Conservation (phyloP, 2,113 vertebrate genomes). For the Ascaphus truei region DNA sequence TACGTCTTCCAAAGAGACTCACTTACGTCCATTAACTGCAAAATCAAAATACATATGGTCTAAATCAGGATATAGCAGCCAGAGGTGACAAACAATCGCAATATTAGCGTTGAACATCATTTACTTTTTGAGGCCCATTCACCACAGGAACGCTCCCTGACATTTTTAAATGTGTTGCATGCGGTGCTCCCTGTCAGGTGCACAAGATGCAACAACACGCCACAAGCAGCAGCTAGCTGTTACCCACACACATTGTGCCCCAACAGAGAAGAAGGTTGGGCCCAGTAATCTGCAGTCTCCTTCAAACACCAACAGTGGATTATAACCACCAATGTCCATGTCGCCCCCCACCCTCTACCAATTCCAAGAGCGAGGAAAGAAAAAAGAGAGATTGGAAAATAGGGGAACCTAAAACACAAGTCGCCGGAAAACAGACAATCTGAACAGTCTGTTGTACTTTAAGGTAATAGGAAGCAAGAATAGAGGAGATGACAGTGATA, state of each 20-base stretch:
- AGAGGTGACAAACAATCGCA: neutral
- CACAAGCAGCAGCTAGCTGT: neutral
- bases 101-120: neutral
- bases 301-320: conserved; percentile 9
- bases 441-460: too few species aligned
- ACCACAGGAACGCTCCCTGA: neutral
- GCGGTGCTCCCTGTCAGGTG: neutral
- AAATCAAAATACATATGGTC: conserved; percentile 37
- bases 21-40: conserved; percentile 89
- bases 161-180: neutral
- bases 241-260: neutral
- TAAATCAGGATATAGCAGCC: neutral
- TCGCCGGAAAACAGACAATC: too few species aligned
- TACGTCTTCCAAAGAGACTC: conserved; percentile 85
- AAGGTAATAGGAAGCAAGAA: too few species aligned
- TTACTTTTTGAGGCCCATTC: neutral
- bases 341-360: conserved; percentile 5
- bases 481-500: too few species aligned
- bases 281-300: conserved; percentile 4
- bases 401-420: too few species aligned
- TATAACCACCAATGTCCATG: conserved; percentile 16
- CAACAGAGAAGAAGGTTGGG: neutral
- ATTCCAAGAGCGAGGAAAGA: neutral
- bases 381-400: neutral
- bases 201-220: neutral